Conservation (phyloP, 1,140 invertebrate species). For the Monomorium pharaonis region DNA sequence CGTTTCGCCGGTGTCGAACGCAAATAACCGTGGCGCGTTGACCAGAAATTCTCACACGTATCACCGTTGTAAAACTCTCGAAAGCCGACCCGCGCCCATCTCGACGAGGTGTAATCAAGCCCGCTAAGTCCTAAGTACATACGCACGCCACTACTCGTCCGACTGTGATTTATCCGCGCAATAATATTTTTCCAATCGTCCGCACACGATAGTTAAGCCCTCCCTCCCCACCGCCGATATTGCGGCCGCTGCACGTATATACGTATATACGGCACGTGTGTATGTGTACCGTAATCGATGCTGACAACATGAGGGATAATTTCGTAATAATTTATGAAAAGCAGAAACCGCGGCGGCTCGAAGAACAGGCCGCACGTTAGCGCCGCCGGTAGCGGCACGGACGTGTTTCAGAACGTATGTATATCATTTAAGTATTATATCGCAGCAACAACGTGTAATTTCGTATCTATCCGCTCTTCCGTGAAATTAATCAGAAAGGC, state of each 20-base stretch:
- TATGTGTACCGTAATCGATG: neutral
- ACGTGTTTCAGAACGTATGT: constrained; percentile 40
- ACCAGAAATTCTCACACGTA: constrained; percentile 55
- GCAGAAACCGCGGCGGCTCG: constrained; percentile 3
- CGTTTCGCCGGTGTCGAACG: constrained; percentile 29
- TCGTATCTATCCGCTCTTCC: constrained; percentile 48
- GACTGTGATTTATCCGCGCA: constrained; percentile 53
- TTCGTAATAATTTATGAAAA: constrained; percentile 60
- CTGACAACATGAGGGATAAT: constrained; percentile 48
- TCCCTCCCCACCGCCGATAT: too few relatives aligned
- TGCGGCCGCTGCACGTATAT: neutral
- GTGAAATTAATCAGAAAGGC: constrained; percentile 60
- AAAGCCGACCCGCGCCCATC: constrained; percentile 43
- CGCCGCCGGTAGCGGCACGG: constrained; percentile 31
- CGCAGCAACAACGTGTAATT: constrained; percentile 55
- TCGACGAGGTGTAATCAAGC: constrained; percentile 56
- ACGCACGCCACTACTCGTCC: constrained; percentile 30
- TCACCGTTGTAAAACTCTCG: constrained; percentile 48
- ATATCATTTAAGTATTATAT: constrained; percentile 50
- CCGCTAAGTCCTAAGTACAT: constrained; percentile 52
- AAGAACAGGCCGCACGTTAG: neutral
- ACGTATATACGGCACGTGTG: too few relatives aligned
- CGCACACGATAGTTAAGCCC: neutral
- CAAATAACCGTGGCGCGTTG: constrained; percentile 40
- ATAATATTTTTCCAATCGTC: constrained; percentile 54